phyloP scores from a whole-genome alignment of 2,888 invertebrate species.

The Perithous albicinctus region DNA sequence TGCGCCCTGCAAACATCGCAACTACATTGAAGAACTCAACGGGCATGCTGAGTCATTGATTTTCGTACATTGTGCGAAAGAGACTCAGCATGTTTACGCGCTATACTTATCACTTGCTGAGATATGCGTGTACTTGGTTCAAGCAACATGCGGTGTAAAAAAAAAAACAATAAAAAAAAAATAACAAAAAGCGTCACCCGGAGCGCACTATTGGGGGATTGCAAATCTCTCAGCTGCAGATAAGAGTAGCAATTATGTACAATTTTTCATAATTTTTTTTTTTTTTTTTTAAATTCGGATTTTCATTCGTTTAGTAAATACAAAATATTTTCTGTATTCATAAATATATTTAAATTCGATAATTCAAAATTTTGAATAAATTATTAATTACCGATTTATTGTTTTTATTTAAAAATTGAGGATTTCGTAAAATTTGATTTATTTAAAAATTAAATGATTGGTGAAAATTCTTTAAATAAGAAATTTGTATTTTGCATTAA shows the following conservation, averaged over 20 bases:
- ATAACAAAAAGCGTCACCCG: conserved; percentile 54
- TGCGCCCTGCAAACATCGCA: conserved; percentile 55
- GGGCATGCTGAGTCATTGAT: conserved; percentile 76
- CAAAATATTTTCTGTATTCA: too few relatives aligned
- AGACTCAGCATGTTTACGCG: conserved; percentile 24
- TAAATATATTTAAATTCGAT: too few relatives aligned
- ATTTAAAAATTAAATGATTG: not conserved
- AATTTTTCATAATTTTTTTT: too few relatives aligned
- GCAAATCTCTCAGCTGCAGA: conserved; percentile 6
- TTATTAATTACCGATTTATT: too few relatives aligned
- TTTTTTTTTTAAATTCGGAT: too few relatives aligned
- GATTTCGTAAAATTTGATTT: too few relatives aligned
- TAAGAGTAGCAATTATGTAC: conserved; percentile 8
- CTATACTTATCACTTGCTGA: conserved; percentile 50
- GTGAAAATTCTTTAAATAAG: not conserved
- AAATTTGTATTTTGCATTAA: too few relatives aligned
- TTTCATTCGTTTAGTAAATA: too few relatives aligned
- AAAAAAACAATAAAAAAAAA: conserved; percentile 50
- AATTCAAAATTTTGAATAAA: too few relatives aligned
- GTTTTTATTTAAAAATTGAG: too few relatives aligned
- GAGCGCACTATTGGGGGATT: conserved; percentile 6
- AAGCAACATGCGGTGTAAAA: conserved; percentile 30
- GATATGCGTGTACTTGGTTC: conserved; percentile 53
- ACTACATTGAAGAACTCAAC: conserved; percentile 68
- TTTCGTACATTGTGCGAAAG: conserved; percentile 68